Conservation (phyloP, 2,113 vertebrate species). For the Grus americana region DNA sequence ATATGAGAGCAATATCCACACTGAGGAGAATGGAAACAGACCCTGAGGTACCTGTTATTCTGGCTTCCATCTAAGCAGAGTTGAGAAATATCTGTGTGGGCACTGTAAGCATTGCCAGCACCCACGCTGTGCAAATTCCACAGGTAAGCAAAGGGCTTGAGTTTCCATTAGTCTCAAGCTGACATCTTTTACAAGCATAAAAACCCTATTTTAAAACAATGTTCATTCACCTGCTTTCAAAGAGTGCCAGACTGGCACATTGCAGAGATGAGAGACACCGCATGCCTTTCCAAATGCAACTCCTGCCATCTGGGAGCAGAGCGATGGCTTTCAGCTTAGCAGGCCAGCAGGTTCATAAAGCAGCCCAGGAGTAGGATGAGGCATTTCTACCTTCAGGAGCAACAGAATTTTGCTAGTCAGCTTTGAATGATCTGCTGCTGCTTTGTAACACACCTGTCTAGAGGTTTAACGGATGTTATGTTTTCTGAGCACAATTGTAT, state of each 20-base stretch:
- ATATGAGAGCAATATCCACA: not conserved
- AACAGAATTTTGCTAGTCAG: slow-evolving; percentile 24
- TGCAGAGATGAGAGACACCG: not conserved
- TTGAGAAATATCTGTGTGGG: not conserved
- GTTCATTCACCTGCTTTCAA: slow-evolving; percentile 13
- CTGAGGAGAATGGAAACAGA: not conserved
- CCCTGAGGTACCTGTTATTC: not conserved
- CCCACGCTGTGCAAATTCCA: not conserved
- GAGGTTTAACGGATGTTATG: slow-evolving; percentile 19
- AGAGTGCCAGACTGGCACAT: not conserved
- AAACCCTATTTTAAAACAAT: not conserved
- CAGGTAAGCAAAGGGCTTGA: not conserved
- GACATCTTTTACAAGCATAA: not conserved
- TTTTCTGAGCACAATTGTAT: slow-evolving; percentile 39
- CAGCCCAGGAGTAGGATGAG: not conserved
- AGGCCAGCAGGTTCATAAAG: not conserved
- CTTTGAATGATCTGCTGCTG: slow-evolving; percentile 11
- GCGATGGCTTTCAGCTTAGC: not conserved
- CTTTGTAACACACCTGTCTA: not conserved
- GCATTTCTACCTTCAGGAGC: not conserved
- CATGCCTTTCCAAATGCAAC: not conserved
- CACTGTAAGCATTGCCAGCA: not conserved
- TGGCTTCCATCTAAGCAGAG: not conserved
- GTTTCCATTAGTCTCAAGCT: not conserved
- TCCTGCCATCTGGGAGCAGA: not conserved